Evolutionary conservation across 2,797 vertebrate species (phyloP).

Genomic region (Brotula barbata): DNA sequence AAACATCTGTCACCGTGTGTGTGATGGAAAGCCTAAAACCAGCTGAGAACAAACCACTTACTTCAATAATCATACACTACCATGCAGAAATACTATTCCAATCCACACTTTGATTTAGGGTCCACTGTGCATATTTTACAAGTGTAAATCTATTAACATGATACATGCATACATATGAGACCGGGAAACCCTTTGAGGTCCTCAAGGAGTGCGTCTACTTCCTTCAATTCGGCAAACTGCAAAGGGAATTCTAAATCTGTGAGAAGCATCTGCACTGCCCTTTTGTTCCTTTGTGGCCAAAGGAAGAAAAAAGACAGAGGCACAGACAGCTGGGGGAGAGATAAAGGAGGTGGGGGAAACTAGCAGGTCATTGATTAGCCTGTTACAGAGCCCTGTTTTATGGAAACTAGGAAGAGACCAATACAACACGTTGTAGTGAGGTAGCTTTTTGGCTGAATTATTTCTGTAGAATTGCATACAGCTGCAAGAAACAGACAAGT

Average conservation of each 20-base stretch:
- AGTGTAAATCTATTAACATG: neutral
- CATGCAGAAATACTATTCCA: neutral
- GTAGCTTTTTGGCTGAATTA: no score
- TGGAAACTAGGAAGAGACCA: neutral
- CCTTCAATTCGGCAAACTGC: conserved; percentile 35
- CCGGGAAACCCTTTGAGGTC: conserved; percentile 12
- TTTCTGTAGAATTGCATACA: neutral
- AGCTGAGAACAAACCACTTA: neutral
- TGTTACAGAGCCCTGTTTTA: neutral
- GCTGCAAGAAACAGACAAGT: neutral
- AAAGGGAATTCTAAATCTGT: conserved; percentile 25
- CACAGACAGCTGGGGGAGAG: neutral
- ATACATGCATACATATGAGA: conserved; percentile 9
- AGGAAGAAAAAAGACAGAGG: conserved; percentile 5
- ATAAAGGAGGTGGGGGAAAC: conserved; percentile 3
- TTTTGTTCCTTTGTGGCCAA: conserved; percentile 42
- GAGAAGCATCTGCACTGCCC: conserved; percentile 33
- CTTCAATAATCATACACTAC: conserved; percentile 25
- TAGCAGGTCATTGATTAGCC: conserved; percentile 3
- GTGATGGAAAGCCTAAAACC: neutral
- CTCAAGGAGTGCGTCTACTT: conserved; percentile 8
- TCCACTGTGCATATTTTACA: conserved; percentile 5
- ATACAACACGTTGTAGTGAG: neutral
- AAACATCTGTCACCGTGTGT: neutral
- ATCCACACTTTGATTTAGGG: conserved; percentile 6